Conservation (phyloP, 2,888 invertebrate species). For the Plebejus anna region DNA sequence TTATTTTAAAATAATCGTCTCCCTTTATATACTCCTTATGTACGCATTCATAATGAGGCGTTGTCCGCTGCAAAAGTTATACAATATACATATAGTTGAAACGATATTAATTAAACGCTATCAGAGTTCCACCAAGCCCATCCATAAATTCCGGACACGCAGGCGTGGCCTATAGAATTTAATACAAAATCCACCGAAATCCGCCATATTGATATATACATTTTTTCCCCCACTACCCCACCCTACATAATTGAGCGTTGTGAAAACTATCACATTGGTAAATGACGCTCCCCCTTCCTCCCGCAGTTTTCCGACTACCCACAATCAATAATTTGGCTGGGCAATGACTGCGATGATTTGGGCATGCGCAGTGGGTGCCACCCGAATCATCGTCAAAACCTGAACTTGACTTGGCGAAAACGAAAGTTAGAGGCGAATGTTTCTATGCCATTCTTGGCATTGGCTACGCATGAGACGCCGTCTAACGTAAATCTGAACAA, state of each 20-base stretch:
- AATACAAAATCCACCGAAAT: conserved; percentile 68
- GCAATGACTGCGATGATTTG: conserved; percentile 79
- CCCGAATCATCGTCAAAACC: conserved; percentile 71
- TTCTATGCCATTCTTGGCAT: conserved; percentile 74
- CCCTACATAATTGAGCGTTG: conserved; percentile 75
- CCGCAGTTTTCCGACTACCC: conserved; percentile 74
- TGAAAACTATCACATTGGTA: conserved; percentile 78
- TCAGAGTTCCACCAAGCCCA: conserved; percentile 50
- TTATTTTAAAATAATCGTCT: neutral
- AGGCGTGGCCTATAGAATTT: conserved; percentile 71
- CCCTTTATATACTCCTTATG: neutral
- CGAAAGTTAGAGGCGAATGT: conserved; percentile 75
- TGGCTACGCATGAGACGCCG: conserved; percentile 46
- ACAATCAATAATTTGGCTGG: conserved; percentile 78
- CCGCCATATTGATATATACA: conserved; percentile 70
- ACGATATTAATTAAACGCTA: conserved; percentile 49
- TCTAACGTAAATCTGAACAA: conserved; percentile 39
- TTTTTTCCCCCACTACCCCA: conserved; percentile 64
- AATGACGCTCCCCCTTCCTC: conserved; percentile 59
- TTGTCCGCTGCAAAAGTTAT: conserved; percentile 24
- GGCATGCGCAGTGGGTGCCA: conserved; percentile 61
- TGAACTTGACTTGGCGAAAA: conserved; percentile 80
- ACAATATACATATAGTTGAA: conserved; percentile 40
- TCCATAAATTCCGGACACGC: conserved; percentile 58
- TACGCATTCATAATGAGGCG: conserved; percentile 18